Base-by-base conservation (phyloP, 1,140 invertebrate genomes). In the Calliopsis andreniformis region DNA sequence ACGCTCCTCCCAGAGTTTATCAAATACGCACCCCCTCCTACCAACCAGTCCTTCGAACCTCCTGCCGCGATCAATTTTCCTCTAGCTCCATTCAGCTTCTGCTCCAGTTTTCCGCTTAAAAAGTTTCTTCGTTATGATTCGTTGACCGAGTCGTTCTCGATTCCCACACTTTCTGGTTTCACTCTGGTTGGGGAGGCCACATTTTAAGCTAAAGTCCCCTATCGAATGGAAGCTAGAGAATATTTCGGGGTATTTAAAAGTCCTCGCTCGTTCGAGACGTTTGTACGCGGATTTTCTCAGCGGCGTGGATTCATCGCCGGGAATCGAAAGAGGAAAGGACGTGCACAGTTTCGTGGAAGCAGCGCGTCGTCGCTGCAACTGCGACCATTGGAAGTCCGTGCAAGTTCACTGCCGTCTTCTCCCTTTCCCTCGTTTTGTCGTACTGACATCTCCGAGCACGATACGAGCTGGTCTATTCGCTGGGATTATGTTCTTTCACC, bases 191-290 rank as follows among this genome's bases (percentile, higher is more conserved):
- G n/a, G n/a, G n/a, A n/a, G n/a, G n/a, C n/a, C n/a, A n/a, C n/a
- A n/a, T n/a, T n/a, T n/a, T n/a, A n/a, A n/a, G n/a, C n/a, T n/a
- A n/a, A n/a, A n/a, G n/a, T n/a, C n/a, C n/a, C n/a, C n/a, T n/a
- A n/a, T n/a, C n/a, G n/a, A n/a, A n/a, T n/a, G n/a, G n/a, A n/a
- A n/a, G n/a, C n/a, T n/a, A n/a, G n/a, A n/a, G n/a, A n/a, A n/a
- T n/a, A 18, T 78, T 75, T 78, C 39, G 62, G 55, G 43, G n/a
- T n/a, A n/a, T n/a, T n/a, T n/a, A n/a, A n/a, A n/a, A 78, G 61
- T 78, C 76, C 10, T 6, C 16, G 30, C 76, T 71, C 76, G 76
- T 78, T 53, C 62, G 42, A 16, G 42, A 42, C 58, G 61, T 78
- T 67, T 71, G 62, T 79, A 71, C 67, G 25, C 14, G 61, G 71